Percentiles rank a stretch among this genome's conserved stretches.
Evolutionary conservation across 2,113 vertebrate species (phyloP).

Genomic region (Cricetomys ansorgei): DNA sequence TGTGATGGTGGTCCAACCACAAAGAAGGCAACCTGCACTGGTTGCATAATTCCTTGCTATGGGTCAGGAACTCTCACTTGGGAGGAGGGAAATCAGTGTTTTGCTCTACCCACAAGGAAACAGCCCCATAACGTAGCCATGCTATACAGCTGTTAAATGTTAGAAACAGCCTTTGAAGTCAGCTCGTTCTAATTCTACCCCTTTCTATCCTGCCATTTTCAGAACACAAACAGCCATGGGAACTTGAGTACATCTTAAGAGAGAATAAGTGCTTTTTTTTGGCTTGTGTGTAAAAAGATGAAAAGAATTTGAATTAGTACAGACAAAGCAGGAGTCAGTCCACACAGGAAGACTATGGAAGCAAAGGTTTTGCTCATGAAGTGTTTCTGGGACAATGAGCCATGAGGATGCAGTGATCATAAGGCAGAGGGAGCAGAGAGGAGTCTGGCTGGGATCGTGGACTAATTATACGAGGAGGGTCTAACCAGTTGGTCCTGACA

Average conservation of each 20-base stretch:
- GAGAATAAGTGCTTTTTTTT: neutral
- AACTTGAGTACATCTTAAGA: neutral
- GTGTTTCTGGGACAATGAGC: neutral
- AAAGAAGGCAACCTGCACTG: neutral
- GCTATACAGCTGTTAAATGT: neutral
- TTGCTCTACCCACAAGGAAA: neutral
- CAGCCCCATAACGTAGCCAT: neutral
- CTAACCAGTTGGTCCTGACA: neutral
- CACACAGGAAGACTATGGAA: neutral
- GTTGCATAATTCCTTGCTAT: too few species aligned
- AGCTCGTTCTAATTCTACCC: neutral
- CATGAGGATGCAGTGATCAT: neutral
- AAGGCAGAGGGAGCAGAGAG: neutral
- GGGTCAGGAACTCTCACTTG: neutral
- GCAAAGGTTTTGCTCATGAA: too few species aligned
- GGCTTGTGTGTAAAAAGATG: neutral
- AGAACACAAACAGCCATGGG: neutral
- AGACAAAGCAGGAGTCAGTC: neutral
- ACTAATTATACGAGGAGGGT: neutral
- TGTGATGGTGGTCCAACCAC: fast-evolving
- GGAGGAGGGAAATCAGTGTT: neutral
- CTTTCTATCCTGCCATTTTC: neutral
- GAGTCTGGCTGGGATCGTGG: fast-evolving
- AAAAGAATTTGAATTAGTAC: neutral
- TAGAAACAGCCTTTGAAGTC: neutral